Conservation (phyloP, 2,797 vertebrate genomes). For the Manis crassicaudata region DNA sequence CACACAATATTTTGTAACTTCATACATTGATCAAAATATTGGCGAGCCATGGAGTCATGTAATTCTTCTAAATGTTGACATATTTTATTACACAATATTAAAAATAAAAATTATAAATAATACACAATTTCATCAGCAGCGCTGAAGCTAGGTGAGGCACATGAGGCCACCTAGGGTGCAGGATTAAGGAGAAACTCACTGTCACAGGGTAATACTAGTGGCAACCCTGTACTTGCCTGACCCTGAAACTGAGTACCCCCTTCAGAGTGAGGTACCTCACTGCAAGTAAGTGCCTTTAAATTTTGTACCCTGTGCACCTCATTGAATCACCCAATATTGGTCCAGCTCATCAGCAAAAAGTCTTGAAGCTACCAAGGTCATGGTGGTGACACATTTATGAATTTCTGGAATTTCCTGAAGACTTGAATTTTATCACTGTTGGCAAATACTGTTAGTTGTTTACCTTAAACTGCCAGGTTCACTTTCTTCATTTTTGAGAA, state of each 20-base stretch:
- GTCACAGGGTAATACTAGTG: not conserved
- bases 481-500: not conserved
- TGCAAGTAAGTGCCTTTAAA: not conserved
- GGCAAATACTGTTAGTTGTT: not conserved
- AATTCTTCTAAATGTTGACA: not conserved
- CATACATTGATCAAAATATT: not conserved
- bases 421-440: not conserved
- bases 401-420: not conserved
- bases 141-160: not conserved
- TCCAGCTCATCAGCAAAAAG: not conserved
- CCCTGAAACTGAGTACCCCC: not conserved
- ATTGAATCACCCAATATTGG: not conserved
- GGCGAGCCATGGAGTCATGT: not conserved
- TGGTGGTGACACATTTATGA: not conserved
- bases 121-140: not conserved
- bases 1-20: not conserved
- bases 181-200: not conserved
- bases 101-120: not conserved
- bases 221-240: not conserved
- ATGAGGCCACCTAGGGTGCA: not conserved
- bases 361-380: not conserved
- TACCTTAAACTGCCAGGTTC: not conserved
- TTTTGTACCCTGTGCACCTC: not conserved
- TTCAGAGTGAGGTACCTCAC: not conserved
- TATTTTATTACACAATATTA: not conserved